phyloP scores from a whole-genome alignment of 2,888 invertebrate species.

The Drosophila setosimentum region DNA sequence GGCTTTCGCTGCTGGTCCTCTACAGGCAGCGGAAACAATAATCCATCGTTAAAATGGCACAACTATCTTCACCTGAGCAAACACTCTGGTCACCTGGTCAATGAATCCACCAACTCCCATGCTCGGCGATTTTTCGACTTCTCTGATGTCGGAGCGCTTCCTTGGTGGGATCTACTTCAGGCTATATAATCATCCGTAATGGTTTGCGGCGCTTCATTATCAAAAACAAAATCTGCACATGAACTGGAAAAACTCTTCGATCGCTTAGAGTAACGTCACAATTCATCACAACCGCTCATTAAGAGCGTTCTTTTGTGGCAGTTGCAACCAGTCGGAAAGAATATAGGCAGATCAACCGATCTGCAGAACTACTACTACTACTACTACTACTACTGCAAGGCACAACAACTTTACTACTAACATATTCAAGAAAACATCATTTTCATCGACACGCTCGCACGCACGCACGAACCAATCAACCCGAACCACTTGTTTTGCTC shows the following conservation, averaged over 20 bases:
- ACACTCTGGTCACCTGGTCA: slow-evolving; percentile 14
- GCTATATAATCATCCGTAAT: slow-evolving; percentile 11
- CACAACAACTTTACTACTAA: slow-evolving; percentile 37
- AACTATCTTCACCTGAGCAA: slow-evolving; percentile 28
- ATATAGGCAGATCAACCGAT: slow-evolving; percentile 32
- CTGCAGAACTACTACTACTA: slow-evolving; percentile 14
- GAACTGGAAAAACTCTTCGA: slow-evolving; percentile 32
- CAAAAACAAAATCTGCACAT: slow-evolving; percentile 24
- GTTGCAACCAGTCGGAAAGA: slow-evolving; percentile 17
- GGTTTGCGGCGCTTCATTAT: slow-evolving; percentile 35
- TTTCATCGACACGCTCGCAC: slow-evolving; percentile 58
- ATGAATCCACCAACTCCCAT: slow-evolving; percentile 17
- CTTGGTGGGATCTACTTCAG: slow-evolving; percentile 20
- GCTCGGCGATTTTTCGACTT: slow-evolving; percentile 25
- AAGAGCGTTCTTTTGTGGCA: slow-evolving; percentile 27
- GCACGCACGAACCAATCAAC: slow-evolving; percentile 28
- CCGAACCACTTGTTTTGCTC: slow-evolving; percentile 43
- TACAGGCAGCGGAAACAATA: slow-evolving; percentile 29
- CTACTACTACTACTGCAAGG: slow-evolving; percentile 10
- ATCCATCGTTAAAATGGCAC: slow-evolving; percentile 34
- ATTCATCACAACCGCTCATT: slow-evolving; percentile 32
- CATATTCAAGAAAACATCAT: slow-evolving; percentile 45
- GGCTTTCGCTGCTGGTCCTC: slow-evolving; percentile 33
- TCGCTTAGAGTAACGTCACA: slow-evolving; percentile 32
- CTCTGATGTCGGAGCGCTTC: slow-evolving; percentile 37